These are phyloP conservation scores for Hypotaenidia okinawae DNA, from an alignment of 2,797 vertebrate genomes.

Conservation along the genomic window DNA sequence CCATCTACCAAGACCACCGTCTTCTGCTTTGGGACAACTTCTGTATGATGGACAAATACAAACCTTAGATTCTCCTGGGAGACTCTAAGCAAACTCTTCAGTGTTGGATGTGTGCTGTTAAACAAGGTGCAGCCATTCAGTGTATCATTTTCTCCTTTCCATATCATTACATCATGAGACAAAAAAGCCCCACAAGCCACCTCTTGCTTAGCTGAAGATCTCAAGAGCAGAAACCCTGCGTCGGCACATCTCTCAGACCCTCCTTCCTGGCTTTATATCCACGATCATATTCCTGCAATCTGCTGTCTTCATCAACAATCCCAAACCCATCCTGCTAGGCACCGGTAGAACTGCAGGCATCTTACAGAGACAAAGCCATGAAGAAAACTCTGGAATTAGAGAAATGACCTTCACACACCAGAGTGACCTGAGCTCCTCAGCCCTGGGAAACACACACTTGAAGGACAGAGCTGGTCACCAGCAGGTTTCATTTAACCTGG, in stretches of 20 bases:
- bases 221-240: background rate
- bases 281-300: slow-evolving; percentile 7
- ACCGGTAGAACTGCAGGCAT: background rate
- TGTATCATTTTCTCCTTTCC: background rate
- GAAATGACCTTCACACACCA: background rate
- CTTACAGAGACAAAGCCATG: background rate
- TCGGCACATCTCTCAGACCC: background rate
- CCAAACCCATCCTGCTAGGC: background rate
- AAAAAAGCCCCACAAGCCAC: background rate
- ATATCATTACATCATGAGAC: background rate
- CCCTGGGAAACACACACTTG: background rate
- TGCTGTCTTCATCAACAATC: slow-evolving; percentile 40
- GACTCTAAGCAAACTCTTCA: background rate
- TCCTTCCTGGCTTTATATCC: background rate
- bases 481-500: background rate
- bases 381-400: background rate
- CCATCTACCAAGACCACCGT: background rate
- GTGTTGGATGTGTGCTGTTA: background rate
- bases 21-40: background rate
- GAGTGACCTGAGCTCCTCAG: background rate
- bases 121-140: background rate
- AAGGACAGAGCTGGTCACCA: background rate
- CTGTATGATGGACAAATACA: background rate
- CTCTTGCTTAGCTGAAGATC: background rate
- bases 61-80: background rate